phyloP scores from a whole-genome alignment of 2,888 invertebrate genomes.

The Pharmacophagus antenor region DNA sequence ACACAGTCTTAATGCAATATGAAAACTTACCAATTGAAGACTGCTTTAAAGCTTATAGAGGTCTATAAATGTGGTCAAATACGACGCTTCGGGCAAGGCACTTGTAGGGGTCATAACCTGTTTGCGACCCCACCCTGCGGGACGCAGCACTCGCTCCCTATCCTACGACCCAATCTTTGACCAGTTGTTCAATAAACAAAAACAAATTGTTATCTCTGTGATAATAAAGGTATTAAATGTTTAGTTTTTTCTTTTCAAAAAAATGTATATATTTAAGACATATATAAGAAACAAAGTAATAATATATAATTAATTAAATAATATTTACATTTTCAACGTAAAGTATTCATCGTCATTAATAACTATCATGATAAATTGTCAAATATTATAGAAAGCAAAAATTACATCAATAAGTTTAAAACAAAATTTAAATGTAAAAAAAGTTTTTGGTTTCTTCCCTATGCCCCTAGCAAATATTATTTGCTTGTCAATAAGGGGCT shows the following conservation, averaged over 20 bases:
- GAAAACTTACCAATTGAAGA: slow-evolving; percentile 39
- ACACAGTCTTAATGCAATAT: slow-evolving; percentile 37
- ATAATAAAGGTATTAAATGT: slow-evolving; percentile 31
- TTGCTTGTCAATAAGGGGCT: slow-evolving; percentile 17
- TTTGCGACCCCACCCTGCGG: slow-evolving; percentile 78
- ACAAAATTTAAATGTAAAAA: neutral
- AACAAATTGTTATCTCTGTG: slow-evolving; percentile 29
- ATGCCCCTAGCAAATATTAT: neutral
- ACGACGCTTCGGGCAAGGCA: slow-evolving; percentile 74
- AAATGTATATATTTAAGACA: neutral
- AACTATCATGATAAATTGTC: no score
- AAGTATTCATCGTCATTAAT: no score
- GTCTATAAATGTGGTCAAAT: slow-evolving; percentile 58
- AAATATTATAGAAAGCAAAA: neutral
- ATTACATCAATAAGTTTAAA: neutral
- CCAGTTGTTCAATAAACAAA: slow-evolving; percentile 36
- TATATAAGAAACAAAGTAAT: neutral
- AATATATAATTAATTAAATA: no score
- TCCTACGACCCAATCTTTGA: slow-evolving; percentile 62
- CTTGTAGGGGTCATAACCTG: slow-evolving; percentile 81
- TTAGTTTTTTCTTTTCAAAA: neutral
- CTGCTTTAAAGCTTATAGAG: slow-evolving; percentile 45
- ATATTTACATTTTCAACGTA: no score
- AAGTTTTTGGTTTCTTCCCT: neutral
- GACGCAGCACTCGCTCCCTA: slow-evolving; percentile 62